Percentiles rank a stretch among this genome's conserved stretches.
Conservation (phyloP, 2,797 vertebrate species). For the Gallinago nigripennis region DNA sequence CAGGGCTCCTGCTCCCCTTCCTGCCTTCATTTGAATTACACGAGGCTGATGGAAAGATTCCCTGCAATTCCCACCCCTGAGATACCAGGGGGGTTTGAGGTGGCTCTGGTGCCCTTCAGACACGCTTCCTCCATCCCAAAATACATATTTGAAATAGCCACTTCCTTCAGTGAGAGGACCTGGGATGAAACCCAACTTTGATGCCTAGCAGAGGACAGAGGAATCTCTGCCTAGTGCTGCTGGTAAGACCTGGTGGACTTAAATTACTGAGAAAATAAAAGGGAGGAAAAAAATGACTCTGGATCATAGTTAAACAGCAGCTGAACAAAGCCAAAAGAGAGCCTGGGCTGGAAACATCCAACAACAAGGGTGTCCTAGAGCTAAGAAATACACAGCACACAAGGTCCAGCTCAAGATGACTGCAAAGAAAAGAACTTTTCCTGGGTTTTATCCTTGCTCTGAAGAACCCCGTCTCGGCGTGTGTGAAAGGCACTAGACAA, state of each 20-base stretch:
- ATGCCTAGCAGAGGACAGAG: background rate
- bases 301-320: background rate
- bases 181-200: background rate
- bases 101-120: background rate
- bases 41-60: background rate
- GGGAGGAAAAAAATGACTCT: background rate
- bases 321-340: background rate
- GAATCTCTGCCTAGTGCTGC: background rate
- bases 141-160: background rate
- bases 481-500: slow-evolving; percentile 40
- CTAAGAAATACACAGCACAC: background rate
- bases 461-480: background rate
- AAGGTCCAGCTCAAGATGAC: background rate
- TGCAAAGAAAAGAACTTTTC: background rate
- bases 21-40: background rate
- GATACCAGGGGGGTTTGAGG: background rate
- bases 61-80: background rate
- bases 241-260: background rate
- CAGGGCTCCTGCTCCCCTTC: background rate
- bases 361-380: background rate
- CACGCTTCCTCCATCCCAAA: background rate
- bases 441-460: background rate
- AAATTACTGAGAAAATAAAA: background rate
- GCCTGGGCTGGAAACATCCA: background rate
- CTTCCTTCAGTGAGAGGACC: background rate